Evolutionary conservation across 2,888 invertebrate species (phyloP).

Genomic region (Scotopteryx bipunctaria): DNA sequence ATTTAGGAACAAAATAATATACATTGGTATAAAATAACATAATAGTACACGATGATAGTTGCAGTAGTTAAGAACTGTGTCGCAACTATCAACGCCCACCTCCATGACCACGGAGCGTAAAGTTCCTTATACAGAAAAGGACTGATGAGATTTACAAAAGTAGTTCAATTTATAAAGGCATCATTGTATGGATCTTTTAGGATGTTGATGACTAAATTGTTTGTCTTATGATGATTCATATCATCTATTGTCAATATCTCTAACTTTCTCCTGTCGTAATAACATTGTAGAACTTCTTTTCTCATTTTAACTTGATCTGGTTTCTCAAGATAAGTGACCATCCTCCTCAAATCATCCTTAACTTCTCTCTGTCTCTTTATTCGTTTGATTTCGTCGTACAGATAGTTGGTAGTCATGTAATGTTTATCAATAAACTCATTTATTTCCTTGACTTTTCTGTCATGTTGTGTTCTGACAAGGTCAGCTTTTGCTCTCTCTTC

Average conservation of each 20-base stretch:
- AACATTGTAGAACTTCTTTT: constrained; percentile 39
- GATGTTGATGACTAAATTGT: constrained; percentile 47
- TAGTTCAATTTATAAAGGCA: constrained; percentile 29
- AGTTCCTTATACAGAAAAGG: too few species aligned
- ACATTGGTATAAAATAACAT: too few species aligned
- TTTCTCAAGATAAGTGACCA: constrained; percentile 47
- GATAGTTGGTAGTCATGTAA: constrained; percentile 43
- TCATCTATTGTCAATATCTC: neutral
- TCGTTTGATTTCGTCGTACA: constrained; percentile 51
- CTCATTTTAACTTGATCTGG: constrained; percentile 31
- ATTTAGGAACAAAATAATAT: too few species aligned
- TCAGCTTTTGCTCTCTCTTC: neutral
- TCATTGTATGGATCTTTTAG: constrained; percentile 44
- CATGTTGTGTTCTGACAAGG: constrained; percentile 29
- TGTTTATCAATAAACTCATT: constrained; percentile 39
- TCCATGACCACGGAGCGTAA: too few species aligned
- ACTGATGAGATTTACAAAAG: too few species aligned
- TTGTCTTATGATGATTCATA: constrained; percentile 31
- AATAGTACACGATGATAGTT: too few species aligned
- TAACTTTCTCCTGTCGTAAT: neutral
- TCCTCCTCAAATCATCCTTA: constrained; percentile 45
- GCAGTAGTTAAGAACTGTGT: too few species aligned
- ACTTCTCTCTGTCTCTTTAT: constrained; percentile 40
- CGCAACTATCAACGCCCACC: too few species aligned
- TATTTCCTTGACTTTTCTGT: constrained; percentile 40